These are phyloP conservation scores for Metacarcinus magister DNA, from an alignment of 2,888 invertebrate species.

Conservation along the genomic window DNA sequence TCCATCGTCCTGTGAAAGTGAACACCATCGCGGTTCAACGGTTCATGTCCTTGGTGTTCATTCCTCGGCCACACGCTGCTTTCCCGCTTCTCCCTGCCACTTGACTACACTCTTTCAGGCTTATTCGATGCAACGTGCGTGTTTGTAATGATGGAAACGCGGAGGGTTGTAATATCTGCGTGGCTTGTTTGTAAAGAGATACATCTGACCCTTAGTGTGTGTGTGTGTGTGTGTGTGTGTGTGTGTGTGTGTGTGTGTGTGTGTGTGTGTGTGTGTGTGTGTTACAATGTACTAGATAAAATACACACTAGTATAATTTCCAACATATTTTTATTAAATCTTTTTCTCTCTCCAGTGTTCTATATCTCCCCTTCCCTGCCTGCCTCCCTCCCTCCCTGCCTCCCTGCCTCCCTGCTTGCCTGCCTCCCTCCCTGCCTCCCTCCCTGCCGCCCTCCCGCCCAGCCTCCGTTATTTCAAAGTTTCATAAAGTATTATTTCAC, in stretches of 20 bases:
- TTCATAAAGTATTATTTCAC: too few species aligned
- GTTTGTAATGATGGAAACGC: background rate
- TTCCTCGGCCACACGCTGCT: background rate
- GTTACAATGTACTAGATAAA: too few species aligned
- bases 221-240: constrained; percentile 2
- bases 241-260: background rate
- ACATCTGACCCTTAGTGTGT: background rate
- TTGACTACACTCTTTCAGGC: background rate
- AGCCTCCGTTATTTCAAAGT: background rate
- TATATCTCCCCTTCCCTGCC: too few species aligned
- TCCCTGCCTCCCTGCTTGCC: background rate
- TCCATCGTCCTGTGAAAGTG: background rate
- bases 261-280: too few species aligned
- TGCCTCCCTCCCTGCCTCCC: background rate
- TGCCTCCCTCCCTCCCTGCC: too few species aligned
- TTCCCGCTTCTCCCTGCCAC: background rate
- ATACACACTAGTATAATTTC: too few species aligned
- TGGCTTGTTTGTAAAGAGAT: too few species aligned
- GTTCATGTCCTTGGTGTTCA: background rate
- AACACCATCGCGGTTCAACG: background rate
- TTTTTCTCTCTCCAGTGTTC: too few species aligned
- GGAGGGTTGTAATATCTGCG: background rate
- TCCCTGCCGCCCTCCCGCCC: background rate
- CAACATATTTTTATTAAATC: too few species aligned
- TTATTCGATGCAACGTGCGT: background rate